These are phyloP conservation scores for Drosophila paranaensis DNA, from an alignment of 2,888 invertebrate genomes.

Conservation along the genomic window DNA sequence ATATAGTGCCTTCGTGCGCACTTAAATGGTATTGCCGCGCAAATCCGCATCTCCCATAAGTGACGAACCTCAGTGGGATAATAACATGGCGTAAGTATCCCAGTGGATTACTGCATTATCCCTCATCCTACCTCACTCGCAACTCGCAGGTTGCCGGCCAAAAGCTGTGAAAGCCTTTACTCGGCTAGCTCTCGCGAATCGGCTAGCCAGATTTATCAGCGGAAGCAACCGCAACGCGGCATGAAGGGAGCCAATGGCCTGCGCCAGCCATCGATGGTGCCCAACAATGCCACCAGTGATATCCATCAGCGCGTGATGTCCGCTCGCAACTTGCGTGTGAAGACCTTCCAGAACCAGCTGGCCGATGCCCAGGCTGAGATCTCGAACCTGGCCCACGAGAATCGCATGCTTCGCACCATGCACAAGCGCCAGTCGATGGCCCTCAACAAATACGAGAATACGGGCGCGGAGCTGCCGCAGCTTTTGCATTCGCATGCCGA, in stretches of 20 bases:
- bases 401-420: conserved; percentile 90
- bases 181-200: conserved; percentile 84
- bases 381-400: conserved; percentile 90
- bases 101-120: conserved; percentile 1
- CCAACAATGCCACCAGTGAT: conserved; percentile 82
- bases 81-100: conserved; percentile 80
- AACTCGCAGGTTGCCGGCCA: conserved; percentile 76
- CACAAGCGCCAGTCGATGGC: conserved; percentile 93
- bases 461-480: conserved; percentile 91
- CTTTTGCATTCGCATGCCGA: conserved; percentile 90
- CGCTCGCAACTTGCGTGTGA: conserved; percentile 90
- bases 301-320: conserved; percentile 89
- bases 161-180: conserved; percentile 85
- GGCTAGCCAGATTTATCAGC: conserved; percentile 77
- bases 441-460: conserved; percentile 90
- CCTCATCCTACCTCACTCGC: conserved; percentile 7
- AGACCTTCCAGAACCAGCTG: conserved; percentile 92
- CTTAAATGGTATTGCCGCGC: conserved; percentile 78
- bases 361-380: conserved; percentile 92
- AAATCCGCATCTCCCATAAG: conserved; percentile 83
- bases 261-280: conserved; percentile 74
- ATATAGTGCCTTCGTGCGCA: conserved; percentile 19
- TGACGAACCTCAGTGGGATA: conserved; percentile 44
- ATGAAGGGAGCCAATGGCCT: conserved; percentile 41
- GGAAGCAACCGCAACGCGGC: conserved; percentile 60